A percentile compares a stretch with the other conserved stretches of the same genome.
phyloP scores from a whole-genome alignment of 1,140 invertebrate genomes.

The Holotrichia oblita region DNA sequence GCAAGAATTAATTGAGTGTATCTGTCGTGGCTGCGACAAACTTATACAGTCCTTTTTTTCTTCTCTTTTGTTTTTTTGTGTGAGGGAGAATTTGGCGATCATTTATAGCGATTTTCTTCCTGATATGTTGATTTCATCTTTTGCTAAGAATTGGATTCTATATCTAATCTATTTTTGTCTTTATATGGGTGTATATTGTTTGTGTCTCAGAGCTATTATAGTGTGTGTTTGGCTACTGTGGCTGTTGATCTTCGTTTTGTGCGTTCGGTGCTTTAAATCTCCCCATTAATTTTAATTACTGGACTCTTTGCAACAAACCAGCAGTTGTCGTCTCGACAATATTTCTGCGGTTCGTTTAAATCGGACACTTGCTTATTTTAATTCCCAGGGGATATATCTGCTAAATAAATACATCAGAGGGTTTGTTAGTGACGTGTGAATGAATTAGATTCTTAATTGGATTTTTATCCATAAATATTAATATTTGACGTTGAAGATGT shows the following conservation, averaged over 20 bases:
- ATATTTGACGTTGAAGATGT: too few relatives aligned
- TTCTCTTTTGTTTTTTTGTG: background rate
- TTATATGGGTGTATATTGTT: too few relatives aligned
- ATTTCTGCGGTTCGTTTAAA: background rate
- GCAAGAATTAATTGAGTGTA: too few relatives aligned
- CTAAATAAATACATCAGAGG: too few relatives aligned
- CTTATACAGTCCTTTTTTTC: background rate
- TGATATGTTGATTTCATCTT: too few relatives aligned
- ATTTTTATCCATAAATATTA: too few relatives aligned
- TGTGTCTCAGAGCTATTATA: too few relatives aligned
- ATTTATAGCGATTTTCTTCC: background rate
- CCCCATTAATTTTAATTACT: conserved; percentile 17
- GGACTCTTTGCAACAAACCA: background rate
- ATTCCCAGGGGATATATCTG: too few relatives aligned
- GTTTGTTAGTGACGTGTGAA: too few relatives aligned
- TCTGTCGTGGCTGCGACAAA: background rate
- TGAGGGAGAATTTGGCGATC: background rate
- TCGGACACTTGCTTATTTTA: background rate
- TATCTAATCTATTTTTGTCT: too few relatives aligned
- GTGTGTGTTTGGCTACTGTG: background rate
- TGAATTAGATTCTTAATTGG: too few relatives aligned
- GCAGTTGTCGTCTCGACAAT: background rate
- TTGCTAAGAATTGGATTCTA: too few relatives aligned
- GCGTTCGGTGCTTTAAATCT: conserved; percentile 3
- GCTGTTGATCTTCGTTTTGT: background rate